Base-by-base conservation (phyloP, 2,113 vertebrate species). In the Pseudorhombus dupliciocellatus region DNA sequence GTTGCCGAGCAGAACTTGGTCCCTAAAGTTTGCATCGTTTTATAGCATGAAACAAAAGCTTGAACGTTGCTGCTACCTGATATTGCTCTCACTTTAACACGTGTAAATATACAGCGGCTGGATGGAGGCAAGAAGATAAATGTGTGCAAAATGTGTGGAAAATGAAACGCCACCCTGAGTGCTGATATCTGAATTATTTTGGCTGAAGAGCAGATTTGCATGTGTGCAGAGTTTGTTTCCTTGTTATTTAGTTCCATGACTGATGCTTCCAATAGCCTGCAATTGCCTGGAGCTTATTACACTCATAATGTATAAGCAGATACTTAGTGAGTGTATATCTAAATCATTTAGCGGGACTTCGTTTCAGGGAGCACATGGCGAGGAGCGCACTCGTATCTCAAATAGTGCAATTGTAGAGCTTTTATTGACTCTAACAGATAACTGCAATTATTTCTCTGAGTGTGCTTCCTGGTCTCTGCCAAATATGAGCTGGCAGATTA, bases 341-440 rank as follows among this genome's bases (percentile, higher is more conserved):
- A 86, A 91, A 91, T 90, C 88, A 90, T 91, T 89, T 89, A 88
- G 87, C 42, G 62, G 72, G 75, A 89, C 76, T 85, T 84, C 31
- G 21, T 88, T 90, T 88, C 76, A 78, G 72, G 53, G 81, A 86
- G 88, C 85, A 88, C 85, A 83, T 85, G 86, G 87, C 54, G 74
- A 83, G 82, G 72, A 77, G 72, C 40, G 21, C 75, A 70, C 66
- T 84, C 85, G 86, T 84, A 90, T 86, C 88, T 91, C 80, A 87
- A 87, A 89, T 66, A 75, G 75, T 66, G 84, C 80, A 83, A 80
- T 88, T 87, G 88, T 89, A 72, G 79, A 71, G 82, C 83, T 84
- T 91, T 90, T 92, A 91, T 91, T 91, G 87, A 91, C 89, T 90
- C 85, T 83, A 89, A 91, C 90, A 91, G 90, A 92, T 91, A 91